Base-by-base conservation (phyloP, 1,140 invertebrate species). In the Drosophila rufa region DNA sequence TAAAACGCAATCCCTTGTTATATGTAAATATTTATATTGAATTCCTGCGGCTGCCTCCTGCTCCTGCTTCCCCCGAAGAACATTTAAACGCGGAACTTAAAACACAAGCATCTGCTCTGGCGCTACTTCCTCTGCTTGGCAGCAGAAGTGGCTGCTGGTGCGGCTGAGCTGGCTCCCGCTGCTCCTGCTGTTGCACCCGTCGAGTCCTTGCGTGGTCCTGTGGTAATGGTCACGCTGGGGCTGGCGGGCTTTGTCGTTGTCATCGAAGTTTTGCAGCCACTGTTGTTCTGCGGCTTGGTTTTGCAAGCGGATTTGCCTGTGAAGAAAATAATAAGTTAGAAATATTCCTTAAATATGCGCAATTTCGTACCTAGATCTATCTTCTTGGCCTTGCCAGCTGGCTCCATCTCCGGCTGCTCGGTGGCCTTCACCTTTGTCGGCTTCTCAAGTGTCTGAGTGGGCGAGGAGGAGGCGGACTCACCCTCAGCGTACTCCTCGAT, bases 401-500 rank as follows among this genome's bases (percentile, higher is more conserved):
- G 46, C 61, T 74, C 76, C 59, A 65, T 80, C 11, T 79, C 71
- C 19, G 61, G 50, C 46, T 66, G 60, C 47, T 58, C 43, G 30
- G 73, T 84, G 51, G 48, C 61, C 56, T 79, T 79, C 0, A 74
- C 25, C 33, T 79, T 79, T 4, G 42, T 51, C 12, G 80, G 75
- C 43, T 85, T 90, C 17, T 91, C 82, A 17, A 91, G 55, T 0
- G 86, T 85, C 61, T 90, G 86, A 27, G 82, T 79, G 6, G 86
- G 82, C 48, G 86, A 89, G 15, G 80, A 75, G 8, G 76, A 85
- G n/a, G 53, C 22, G 43, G 87, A 82, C 48, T 91, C 82, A 14
- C 89, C 79, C 36, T 85, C 91, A 1, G 61, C 79, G 48, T 81
- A 75, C 61, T 92, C 91, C 55, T 92, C 91, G 50, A 92, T 92